Conservation (phyloP, 2,113 vertebrate genomes). For the Chauna torquata region DNA sequence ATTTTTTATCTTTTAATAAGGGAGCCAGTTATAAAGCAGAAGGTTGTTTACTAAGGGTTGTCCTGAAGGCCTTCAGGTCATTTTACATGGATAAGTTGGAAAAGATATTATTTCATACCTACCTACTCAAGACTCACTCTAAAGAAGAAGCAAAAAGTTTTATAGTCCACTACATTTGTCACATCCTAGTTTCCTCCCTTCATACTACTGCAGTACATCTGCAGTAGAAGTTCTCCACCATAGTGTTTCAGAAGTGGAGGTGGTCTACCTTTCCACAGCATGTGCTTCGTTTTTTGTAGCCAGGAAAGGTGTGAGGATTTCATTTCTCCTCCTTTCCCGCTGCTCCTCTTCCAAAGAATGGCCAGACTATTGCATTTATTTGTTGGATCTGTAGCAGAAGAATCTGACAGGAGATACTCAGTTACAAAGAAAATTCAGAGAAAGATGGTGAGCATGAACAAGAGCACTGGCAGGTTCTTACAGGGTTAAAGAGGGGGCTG, state of each 20-base stretch:
- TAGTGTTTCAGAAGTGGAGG: neutral
- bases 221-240: neutral
- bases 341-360: neutral
- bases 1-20: neutral
- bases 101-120: neutral
- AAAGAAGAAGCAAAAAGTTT: neutral
- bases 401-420: neutral
- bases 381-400: neutral
- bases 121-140: neutral
- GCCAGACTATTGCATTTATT: neutral
- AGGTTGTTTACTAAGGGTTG: neutral
- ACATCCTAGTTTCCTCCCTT: neutral
- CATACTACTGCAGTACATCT: neutral
- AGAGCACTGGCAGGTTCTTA: neutral
- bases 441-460: neutral
- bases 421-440: neutral
- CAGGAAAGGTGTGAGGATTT: neutral
- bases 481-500: neutral
- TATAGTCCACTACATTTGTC: neutral
- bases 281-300: neutral
- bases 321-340: neutral
- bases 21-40: neutral
- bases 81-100: neutral
- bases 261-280: neutral
- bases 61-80: neutral